Evolutionary conservation across 2,797 vertebrate species (phyloP).

Genomic region (Microtus agrestis): DNA sequence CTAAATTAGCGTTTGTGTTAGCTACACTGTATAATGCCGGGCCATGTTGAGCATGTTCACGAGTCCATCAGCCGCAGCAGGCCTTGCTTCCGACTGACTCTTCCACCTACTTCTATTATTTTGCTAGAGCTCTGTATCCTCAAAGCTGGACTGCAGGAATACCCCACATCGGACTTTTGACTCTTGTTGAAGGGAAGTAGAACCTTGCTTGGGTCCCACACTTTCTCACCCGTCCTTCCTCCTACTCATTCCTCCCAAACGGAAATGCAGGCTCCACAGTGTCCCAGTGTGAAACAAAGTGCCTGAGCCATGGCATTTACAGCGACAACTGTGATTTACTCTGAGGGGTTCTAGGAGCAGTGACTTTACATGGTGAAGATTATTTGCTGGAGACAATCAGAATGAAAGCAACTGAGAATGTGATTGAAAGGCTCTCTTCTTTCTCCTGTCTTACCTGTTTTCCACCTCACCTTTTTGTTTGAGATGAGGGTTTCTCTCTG

Average conservation of each 20-base stretch:
- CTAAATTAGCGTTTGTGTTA: neutral
- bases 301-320: neutral
- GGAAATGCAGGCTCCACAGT: neutral
- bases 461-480: neutral
- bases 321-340: neutral
- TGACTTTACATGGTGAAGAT: neutral
- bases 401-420: neutral
- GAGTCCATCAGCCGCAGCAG: neutral
- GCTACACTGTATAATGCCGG: neutral
- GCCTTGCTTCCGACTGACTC: neutral
- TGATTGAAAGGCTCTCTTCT: neutral
- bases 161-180: neutral
- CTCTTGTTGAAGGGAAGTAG: neutral
- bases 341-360: neutral
- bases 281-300: neutral
- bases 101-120: neutral
- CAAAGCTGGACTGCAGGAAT: neutral
- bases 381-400: neutral
- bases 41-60: neutral
- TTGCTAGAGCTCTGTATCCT: neutral
- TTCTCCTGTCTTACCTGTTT: neutral
- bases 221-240: neutral
- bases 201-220: neutral
- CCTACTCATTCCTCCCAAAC: neutral
- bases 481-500: neutral